A percentile compares a stretch with the other conserved stretches of the same genome.
phyloP scores from a whole-genome alignment of 2,888 invertebrate species.

The Sylvicola cinctus region DNA sequence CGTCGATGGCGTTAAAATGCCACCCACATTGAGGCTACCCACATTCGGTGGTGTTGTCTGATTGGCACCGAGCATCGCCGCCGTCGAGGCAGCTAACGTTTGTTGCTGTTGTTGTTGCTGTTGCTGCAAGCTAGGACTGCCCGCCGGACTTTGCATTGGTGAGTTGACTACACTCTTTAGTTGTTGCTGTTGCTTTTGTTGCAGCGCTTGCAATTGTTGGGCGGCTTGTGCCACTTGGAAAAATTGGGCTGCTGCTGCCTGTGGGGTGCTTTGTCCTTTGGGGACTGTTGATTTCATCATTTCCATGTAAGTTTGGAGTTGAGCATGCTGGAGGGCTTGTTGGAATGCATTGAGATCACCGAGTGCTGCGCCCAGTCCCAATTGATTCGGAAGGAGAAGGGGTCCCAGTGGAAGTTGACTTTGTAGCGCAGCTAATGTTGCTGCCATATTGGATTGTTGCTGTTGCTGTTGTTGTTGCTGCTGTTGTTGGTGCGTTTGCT shows the following conservation, averaged over 20 bases:
- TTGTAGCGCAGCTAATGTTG: slow-evolving; percentile 14
- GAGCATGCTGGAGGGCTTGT: slow-evolving; percentile 8
- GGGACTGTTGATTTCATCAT: slow-evolving; percentile 13
- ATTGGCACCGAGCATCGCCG: slow-evolving; percentile 7
- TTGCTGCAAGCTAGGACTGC: slow-evolving; percentile 18
- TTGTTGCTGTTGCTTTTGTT: slow-evolving; percentile 35
- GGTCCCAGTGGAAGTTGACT: slow-evolving; percentile 15
- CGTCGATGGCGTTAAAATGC: slow-evolving; percentile 33
- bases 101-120: slow-evolving; percentile 22
- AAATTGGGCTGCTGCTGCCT: slow-evolving; percentile 39
- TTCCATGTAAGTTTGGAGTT: slow-evolving; percentile 22
- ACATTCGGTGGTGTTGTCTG: slow-evolving; percentile 35
- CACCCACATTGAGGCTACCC: slow-evolving; percentile 19
- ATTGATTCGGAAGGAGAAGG: slow-evolving; percentile 17
- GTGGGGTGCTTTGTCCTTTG: slow-evolving; percentile 12
- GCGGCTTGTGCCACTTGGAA: slow-evolving; percentile 66
- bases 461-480: slow-evolving; percentile 8
- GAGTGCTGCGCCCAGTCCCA: slow-evolving; percentile 8
- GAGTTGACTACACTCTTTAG: slow-evolving; percentile 26
- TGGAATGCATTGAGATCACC: slow-evolving; percentile 4
- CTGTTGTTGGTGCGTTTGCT: slow-evolving; percentile 12
- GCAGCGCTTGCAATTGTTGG: slow-evolving; percentile 63
- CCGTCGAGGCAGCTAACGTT: slow-evolving; percentile 11
- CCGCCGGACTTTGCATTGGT: slow-evolving; percentile 22
- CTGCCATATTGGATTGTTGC: slow-evolving; percentile 10